Evolutionary conservation across 2,797 vertebrate genomes (phyloP).

Genomic region (Philypnodon macrostomus): DNA sequence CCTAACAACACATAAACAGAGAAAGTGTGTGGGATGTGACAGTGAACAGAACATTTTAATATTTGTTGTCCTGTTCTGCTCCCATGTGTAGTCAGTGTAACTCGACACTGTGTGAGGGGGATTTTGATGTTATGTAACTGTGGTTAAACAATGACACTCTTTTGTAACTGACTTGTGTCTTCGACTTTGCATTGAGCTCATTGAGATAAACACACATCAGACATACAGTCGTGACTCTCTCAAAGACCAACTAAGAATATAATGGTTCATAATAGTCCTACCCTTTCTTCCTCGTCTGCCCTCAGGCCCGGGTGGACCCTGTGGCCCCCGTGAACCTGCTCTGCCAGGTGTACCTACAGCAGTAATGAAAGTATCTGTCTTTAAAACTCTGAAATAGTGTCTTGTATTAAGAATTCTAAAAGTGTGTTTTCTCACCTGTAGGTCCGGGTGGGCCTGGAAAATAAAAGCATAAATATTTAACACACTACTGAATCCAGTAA

Average conservation of each 20-base stretch:
- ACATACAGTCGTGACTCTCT: background rate
- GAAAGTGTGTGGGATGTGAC: background rate
- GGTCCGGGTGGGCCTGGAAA: slow-evolving; percentile 82
- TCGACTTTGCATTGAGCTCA: background rate
- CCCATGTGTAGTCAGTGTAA: background rate
- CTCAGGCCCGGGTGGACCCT: slow-evolving; percentile 75
- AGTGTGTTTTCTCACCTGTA: slow-evolving; percentile 77
- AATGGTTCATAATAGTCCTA: slow-evolving; percentile 38
- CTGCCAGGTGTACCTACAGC: slow-evolving; percentile 59
- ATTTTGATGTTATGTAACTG: slow-evolving; percentile 17
- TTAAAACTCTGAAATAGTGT: background rate
- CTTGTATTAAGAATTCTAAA: background rate
- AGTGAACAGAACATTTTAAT: background rate
- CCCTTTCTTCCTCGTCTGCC: slow-evolving; percentile 86
- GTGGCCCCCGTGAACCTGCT: slow-evolving; percentile 75
- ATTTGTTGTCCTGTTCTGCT: background rate
- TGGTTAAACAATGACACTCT: slow-evolving; percentile 26
- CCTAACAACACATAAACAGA: background rate
- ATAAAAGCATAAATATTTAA: background rate
- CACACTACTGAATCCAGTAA: background rate
- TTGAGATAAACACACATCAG: slow-evolving; percentile 12
- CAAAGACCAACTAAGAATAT: background rate
- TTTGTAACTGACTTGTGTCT: slow-evolving; percentile 27
- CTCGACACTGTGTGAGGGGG: slow-evolving; percentile 23
- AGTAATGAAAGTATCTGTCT: background rate